These are phyloP conservation scores for Tangara arthus DNA, from an alignment of 2,797 vertebrate genomes.

Conservation along the genomic window DNA sequence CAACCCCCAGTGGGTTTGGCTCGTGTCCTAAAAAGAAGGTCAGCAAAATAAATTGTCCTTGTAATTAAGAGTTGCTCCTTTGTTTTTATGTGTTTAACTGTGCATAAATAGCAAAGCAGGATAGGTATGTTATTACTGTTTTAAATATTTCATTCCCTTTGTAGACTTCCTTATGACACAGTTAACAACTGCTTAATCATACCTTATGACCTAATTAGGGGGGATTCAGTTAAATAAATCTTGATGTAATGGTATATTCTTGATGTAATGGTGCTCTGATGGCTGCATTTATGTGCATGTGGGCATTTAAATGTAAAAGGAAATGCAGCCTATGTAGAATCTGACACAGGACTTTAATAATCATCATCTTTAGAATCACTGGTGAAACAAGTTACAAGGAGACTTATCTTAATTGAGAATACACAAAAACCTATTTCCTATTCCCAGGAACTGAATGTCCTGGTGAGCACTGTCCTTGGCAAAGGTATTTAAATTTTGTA, in stretches of 20 bases:
- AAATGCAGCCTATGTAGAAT: neutral
- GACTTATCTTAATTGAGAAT: neutral
- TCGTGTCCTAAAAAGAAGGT: constrained; percentile 38
- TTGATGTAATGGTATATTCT: constrained; percentile 33
- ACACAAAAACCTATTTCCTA: neutral
- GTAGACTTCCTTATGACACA: constrained; percentile 30
- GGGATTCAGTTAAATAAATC: constrained; percentile 47
- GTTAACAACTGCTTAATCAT: constrained; percentile 59
- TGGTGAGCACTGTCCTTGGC: neutral
- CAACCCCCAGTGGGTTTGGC: constrained; percentile 19
- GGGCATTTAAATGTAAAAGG: constrained; percentile 32
- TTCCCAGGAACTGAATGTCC: neutral
- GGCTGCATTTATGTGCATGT: neutral
- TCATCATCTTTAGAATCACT: neutral
- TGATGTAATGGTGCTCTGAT: constrained; percentile 42
- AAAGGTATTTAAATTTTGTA: neutral
- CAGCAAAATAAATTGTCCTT: constrained; percentile 50
- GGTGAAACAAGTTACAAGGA: neutral
- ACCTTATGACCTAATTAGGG: constrained; percentile 51
- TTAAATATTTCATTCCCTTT: constrained; percentile 63
- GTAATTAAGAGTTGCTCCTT: constrained; percentile 57
- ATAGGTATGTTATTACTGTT: constrained; percentile 53
- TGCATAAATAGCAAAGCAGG: constrained; percentile 45
- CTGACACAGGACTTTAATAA: neutral
- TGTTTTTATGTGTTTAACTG: constrained; percentile 57